Evolutionary conservation across 2,888 invertebrate genomes (phyloP).

Genomic region (Gymnocheta viridis): DNA sequence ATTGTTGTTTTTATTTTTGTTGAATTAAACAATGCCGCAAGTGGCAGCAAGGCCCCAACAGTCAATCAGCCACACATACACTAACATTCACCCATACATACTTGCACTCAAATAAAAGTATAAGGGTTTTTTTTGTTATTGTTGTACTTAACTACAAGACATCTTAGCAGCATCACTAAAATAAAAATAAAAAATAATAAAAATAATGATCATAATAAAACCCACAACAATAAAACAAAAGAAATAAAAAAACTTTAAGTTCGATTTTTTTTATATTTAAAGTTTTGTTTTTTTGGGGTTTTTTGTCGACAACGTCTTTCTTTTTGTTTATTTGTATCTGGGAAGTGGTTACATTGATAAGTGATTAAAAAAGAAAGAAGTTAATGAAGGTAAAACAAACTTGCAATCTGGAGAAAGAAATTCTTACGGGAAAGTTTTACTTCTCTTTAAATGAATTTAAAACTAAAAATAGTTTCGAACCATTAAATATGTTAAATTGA

Average conservation of each 20-base stretch:
- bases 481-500: not conserved
- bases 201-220: conserved; percentile 28
- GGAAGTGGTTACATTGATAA: conserved; percentile 7
- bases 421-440: not conserved
- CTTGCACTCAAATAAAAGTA: not conserved
- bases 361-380: conserved; percentile 1
- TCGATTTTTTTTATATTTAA: conserved; percentile 34
- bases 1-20: conserved; percentile 4
- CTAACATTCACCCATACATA: not conserved
- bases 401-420: not conserved
- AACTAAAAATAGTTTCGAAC: not conserved
- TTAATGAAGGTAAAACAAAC: not conserved
- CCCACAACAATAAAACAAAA: conserved; percentile 14
- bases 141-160: conserved; percentile 38
- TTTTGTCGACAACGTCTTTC: conserved; percentile 6
- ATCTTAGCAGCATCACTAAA: conserved; percentile 50
- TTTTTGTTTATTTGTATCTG: not conserved
- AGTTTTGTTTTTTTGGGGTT: conserved; percentile 14
- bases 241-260: conserved; percentile 37
- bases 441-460: not conserved
- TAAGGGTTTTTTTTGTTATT: conserved; percentile 14
- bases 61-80: not conserved
- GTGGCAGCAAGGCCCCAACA: conserved; percentile 44
- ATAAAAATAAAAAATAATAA: conserved; percentile 32
- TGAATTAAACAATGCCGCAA: conserved; percentile 50